Base-by-base conservation (phyloP, 2,888 invertebrate species). In the Camponotus fellah region DNA sequence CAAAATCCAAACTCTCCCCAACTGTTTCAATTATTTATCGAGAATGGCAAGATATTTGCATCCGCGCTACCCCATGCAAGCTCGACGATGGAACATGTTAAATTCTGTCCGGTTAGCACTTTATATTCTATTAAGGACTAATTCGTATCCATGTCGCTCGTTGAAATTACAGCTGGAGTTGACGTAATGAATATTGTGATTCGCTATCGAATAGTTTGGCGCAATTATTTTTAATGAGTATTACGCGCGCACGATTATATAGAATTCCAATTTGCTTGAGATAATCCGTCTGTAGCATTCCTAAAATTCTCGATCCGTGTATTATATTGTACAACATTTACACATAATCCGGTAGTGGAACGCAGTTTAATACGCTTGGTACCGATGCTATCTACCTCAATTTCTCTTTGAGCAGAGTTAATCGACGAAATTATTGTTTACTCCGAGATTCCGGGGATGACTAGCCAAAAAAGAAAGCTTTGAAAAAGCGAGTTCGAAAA, bases 381-480 rank as follows among this genome's bases (percentile, higher is more conserved):
- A 46, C 40, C 0, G 26, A 26, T 26, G 9, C 26, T 37, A 49
- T 65, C 17, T 9, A 9, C 12, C 37, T 17, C 32, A 6, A 5
- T 26, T 66, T 43, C 68, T 34, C 68, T 32, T 17, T 43, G 14
- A 58, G 17, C 9, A 3, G 12, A n/a, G 32, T 56, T 68, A 77
- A 43, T 68, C n/a, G 56, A 4, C 12, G 14, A n/a, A 56, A 56
- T 66, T 21, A 77, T 37, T 66, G 66, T 66, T 56, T 40, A 17
- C 53, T 3, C 8, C 34, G 40, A 32, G 40, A 3, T 3, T 4
- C 10, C 14, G 8, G 3, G 53, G n/a, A 66, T 56, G 26, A 37
- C 26, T 14, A 40, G 9, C 64, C n/a, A 3, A 26, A 49, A 17
- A 17, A 5, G 40, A 34, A 21, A 34, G 32, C 32, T 66, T 77